Evolutionary conservation across 37 sponge, comb jelly and placozoan genomes (phyloP), one percentile per base, ranked within the genome.

Genomic region (Geodia barretti): DNA sequence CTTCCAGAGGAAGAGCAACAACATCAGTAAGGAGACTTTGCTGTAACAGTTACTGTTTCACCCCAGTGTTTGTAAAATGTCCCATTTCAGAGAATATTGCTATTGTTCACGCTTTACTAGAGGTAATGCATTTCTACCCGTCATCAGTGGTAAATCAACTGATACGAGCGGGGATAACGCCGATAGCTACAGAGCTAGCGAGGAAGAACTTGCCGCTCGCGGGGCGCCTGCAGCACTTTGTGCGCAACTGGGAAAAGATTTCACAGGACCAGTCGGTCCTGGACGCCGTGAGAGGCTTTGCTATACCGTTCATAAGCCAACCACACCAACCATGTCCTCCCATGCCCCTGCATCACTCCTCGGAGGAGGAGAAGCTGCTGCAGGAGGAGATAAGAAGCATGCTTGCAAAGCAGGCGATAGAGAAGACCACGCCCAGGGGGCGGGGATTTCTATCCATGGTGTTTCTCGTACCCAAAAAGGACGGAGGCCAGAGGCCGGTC

Each of bases 401-500:
- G 72, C 54, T 74, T 3, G 47, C 19, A 40, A 40, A 74, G 36
- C 54, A 43, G 63, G 77, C 59, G 24, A 47, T 77, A 61, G 64
- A 7, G 7, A 21, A 77, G 29, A 59, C 60, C 39, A 39, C 47
- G 42, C 34, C 54, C 47, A 42, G 36, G 31, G 75, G 75, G 41
- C 32, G 47, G 17, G 39, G 77, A 17, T 62, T 77, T 39, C 5
- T 47, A 19, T 77, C 77, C 59, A 59, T 7, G n/a, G 4, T 77
- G 5, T 77, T 77, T 32, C 64, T 60, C 31, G 77, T 77, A 17
- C 77, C 39, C 20, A 77, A 77, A 32, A 62, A 77, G 31, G 77
- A 61, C 9, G 77, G 64, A 29, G 77, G 64, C 29, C 77, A 62
- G 77, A 77, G 63, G 61, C 64, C 64, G 8, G 75, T 74, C 25